These are phyloP conservation scores for Asarcornis scutulata DNA, from an alignment of 2,113 vertebrate species.

Conservation along the genomic window DNA sequence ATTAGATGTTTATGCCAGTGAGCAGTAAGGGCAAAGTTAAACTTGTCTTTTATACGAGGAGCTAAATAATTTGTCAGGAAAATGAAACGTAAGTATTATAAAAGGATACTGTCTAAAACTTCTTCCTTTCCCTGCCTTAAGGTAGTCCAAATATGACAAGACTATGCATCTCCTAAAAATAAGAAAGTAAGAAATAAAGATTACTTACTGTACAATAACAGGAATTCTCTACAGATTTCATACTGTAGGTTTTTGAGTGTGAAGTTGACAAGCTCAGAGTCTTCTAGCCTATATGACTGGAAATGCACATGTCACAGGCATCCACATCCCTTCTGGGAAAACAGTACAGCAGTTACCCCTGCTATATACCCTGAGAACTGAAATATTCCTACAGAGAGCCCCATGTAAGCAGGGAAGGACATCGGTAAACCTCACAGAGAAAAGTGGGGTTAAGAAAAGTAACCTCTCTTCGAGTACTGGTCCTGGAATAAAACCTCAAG, in stretches of 20 bases:
- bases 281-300: background rate
- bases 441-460: accelerated
- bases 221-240: background rate
- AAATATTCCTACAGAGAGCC: background rate
- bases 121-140: background rate
- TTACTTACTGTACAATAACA: background rate
- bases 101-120: background rate
- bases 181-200: accelerated
- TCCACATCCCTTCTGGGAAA: background rate
- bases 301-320: background rate
- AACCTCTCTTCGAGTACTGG: background rate
- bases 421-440: background rate
- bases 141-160: background rate
- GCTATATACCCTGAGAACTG: accelerated
- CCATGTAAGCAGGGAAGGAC: accelerated
- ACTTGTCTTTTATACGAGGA: background rate
- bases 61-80: background rate
- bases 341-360: background rate
- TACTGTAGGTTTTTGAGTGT: background rate
- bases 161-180: background rate
- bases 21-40: background rate
- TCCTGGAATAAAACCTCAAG: background rate
- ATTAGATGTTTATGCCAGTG: accelerated
- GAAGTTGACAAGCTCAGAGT: background rate
- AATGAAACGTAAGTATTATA: accelerated